phyloP scores from a whole-genome alignment of 2,888 invertebrate genomes.

The Ethmia dodecea region DNA sequence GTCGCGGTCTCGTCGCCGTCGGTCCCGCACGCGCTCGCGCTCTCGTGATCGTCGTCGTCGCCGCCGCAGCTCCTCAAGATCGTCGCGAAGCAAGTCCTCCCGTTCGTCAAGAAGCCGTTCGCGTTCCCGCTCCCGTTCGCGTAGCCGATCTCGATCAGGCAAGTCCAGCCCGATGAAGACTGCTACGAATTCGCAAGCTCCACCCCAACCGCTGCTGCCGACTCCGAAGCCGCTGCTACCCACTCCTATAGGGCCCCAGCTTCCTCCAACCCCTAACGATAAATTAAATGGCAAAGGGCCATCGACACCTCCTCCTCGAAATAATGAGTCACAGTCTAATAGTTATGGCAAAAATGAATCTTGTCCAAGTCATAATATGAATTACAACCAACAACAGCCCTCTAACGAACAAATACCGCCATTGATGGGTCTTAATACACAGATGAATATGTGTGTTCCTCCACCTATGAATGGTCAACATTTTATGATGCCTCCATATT shows the following conservation, averaged over 20 bases:
- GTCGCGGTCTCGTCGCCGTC: slow-evolving; percentile 50
- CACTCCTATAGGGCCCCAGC: slow-evolving; percentile 52
- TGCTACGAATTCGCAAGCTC: slow-evolving; percentile 35
- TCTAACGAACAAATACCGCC: slow-evolving; percentile 49
- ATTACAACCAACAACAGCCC: slow-evolving; percentile 26
- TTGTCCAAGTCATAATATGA: slow-evolving; percentile 21
- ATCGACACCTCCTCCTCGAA: slow-evolving; percentile 30
- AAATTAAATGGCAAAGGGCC: slow-evolving; percentile 35
- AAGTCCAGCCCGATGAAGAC: slow-evolving; percentile 70
- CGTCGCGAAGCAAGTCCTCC: slow-evolving; percentile 64
- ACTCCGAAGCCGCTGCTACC: slow-evolving; percentile 40
- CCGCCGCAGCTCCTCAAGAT: slow-evolving; percentile 61
- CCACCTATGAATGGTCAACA: slow-evolving; percentile 50
- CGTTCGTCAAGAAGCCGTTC: slow-evolving; percentile 56
- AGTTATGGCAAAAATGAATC: slow-evolving; percentile 14
- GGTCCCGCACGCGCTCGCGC: slow-evolving; percentile 42
- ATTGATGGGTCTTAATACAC: slow-evolving; percentile 59
- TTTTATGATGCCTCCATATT: slow-evolving; percentile 58
- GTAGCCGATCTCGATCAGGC: slow-evolving; percentile 73
- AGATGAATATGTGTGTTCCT: slow-evolving; percentile 60
- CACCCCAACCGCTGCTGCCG: slow-evolving; percentile 32
- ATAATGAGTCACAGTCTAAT: slow-evolving; percentile 17
- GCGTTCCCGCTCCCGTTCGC: slow-evolving; percentile 55
- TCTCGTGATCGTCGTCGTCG: slow-evolving; percentile 61
- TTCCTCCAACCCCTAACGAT: slow-evolving; percentile 32